phyloP scores from a whole-genome alignment of 2,797 vertebrate species.

The Florisuga fusca region DNA sequence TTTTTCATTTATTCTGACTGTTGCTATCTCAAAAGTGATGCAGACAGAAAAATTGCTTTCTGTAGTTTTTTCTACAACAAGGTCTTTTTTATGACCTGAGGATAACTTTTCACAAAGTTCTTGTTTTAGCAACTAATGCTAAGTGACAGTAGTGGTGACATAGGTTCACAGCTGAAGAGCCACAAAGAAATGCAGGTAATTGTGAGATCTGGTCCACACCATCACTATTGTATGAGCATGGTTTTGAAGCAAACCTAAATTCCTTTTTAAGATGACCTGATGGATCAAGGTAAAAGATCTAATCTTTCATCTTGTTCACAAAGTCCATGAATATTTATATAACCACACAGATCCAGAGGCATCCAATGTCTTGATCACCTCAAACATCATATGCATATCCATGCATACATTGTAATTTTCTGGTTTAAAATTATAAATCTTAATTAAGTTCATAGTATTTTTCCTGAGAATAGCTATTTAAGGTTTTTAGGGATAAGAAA shows the following conservation, averaged over 20 bases:
- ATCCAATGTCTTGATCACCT: background rate
- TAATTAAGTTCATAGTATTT: background rate
- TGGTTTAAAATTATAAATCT: background rate
- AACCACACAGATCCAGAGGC: background rate
- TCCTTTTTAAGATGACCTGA: background rate
- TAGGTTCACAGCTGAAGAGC: background rate
- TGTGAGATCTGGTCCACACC: background rate
- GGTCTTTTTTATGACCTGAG: background rate
- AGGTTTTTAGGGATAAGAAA: background rate
- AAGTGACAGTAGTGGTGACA: background rate
- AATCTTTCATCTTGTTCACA: background rate
- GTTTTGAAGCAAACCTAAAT: background rate
- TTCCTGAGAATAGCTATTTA: background rate
- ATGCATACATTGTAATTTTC: background rate
- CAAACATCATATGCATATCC: rapidly evolving
- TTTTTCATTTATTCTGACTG: background rate
- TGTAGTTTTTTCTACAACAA: background rate
- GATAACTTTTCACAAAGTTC: background rate
- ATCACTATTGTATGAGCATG: background rate
- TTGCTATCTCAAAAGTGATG: background rate
- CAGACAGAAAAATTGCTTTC: background rate
- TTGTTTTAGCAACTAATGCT: background rate
- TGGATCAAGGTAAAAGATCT: background rate
- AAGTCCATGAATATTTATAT: background rate
- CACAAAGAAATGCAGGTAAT: background rate